A percentile compares a stretch with the other conserved stretches of the same genome.
Evolutionary conservation across 2,797 vertebrate species (phyloP).

Genomic region (Sebastes iracundus): DNA sequence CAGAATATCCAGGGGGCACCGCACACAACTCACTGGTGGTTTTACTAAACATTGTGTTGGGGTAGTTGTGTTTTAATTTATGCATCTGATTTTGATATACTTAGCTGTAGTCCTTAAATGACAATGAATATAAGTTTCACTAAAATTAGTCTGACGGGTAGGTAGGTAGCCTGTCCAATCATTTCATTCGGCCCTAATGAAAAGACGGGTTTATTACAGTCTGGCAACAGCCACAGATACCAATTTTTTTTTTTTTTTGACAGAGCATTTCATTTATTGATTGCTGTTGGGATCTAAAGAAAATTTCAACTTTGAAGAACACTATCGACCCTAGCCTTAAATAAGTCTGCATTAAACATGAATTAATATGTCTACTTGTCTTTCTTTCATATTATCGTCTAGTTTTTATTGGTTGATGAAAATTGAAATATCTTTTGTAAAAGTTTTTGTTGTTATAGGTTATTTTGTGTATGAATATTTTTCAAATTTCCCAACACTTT

Average conservation of each 20-base stretch:
- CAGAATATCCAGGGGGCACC: neutral
- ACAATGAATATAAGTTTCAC: neutral
- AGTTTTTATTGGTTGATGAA: neutral
- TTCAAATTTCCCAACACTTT: neutral
- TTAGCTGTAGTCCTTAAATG: neutral
- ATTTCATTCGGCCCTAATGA: too few species aligned
- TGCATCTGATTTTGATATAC: neutral
- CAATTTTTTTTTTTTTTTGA: too few species aligned
- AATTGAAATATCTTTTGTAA: neutral
- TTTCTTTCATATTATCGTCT: neutral
- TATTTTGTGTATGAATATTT: neutral
- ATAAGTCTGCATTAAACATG: neutral
- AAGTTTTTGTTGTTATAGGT: neutral
- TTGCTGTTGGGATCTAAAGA: too few species aligned
- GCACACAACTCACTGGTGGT: neutral
- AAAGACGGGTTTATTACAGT: too few species aligned
- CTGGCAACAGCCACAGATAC: too few species aligned
- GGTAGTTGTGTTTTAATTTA: neutral
- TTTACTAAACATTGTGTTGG: neutral
- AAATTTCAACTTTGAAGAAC: too few species aligned
- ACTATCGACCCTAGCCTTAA: too few species aligned
- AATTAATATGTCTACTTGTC: neutral
- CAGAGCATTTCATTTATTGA: too few species aligned
- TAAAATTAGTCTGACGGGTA: neutral
- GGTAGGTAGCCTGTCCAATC: too few species aligned